These are phyloP conservation scores for Carabus problematicus DNA, from an alignment of 2,888 invertebrate species.

Conservation along the genomic window DNA sequence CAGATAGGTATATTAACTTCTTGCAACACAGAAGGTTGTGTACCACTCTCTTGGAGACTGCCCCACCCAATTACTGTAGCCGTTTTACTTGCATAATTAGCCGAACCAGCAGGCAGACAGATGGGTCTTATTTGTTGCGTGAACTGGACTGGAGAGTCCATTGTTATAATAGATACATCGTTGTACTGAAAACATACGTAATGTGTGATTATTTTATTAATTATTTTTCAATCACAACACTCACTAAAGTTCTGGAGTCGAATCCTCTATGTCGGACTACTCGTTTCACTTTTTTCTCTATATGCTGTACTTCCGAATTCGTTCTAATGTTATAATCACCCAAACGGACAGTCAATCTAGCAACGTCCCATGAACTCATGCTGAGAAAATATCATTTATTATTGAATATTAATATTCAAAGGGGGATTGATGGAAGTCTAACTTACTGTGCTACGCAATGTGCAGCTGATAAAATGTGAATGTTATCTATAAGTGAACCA, in stretches of 20 bases:
- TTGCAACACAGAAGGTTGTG: slow-evolving; percentile 81
- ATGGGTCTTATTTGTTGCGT: slow-evolving; percentile 77
- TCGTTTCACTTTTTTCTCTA: slow-evolving; percentile 80
- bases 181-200: slow-evolving; percentile 69
- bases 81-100: slow-evolving; percentile 71
- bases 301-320: slow-evolving; percentile 75
- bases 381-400: slow-evolving; percentile 58
- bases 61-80: slow-evolving; percentile 92
- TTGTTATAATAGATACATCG: slow-evolving; percentile 81
- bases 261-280: slow-evolving; percentile 87
- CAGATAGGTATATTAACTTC: slow-evolving; percentile 86
- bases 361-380: slow-evolving; percentile 90
- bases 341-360: slow-evolving; percentile 78
- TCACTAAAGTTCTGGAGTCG: slow-evolving; percentile 80
- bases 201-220: not conserved
- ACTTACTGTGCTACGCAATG: slow-evolving; percentile 89
- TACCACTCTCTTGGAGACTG: slow-evolving; percentile 81
- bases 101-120: slow-evolving; percentile 70
- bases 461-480: slow-evolving; percentile 83
- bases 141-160: slow-evolving; percentile 78
- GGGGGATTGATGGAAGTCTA: not conserved
- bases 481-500: slow-evolving; percentile 81
- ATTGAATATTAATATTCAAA: slow-evolving; percentile 6
- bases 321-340: slow-evolving; percentile 86
- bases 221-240: slow-evolving; percentile 42